Conservation (phyloP, 2,888 invertebrate species). For the Hartigia nigra region DNA sequence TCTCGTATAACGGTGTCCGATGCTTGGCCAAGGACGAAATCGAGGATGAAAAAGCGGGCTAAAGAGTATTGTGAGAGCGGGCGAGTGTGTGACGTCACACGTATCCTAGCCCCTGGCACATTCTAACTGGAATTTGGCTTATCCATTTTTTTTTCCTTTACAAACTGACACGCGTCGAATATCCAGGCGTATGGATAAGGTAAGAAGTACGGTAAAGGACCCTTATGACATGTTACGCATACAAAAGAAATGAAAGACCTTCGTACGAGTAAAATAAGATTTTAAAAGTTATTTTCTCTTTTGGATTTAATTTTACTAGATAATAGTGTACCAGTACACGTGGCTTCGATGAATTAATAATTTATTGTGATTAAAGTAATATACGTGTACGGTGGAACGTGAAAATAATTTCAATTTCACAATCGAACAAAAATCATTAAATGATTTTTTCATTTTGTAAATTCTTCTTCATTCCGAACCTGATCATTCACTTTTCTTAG, state of each 20-base stretch:
- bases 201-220: neutral
- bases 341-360: too few species aligned
- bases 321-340: too few species aligned
- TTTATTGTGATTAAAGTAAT: too few species aligned
- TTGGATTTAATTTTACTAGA: too few species aligned
- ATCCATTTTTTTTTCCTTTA: neutral
- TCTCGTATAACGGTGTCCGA: neutral
- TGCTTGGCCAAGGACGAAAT: neutral
- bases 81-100: neutral
- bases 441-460: neutral
- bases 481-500: neutral
- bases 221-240: too few species aligned
- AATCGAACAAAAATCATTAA: too few species aligned
- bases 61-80: neutral
- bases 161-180: neutral
- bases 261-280: too few species aligned
- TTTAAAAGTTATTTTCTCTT: too few species aligned
- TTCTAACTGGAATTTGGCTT: neutral
- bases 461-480: too few species aligned
- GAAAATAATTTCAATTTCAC: too few species aligned
- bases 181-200: neutral
- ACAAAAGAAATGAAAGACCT: too few species aligned
- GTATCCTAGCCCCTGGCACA: neutral
- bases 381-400: too few species aligned
- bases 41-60: neutral